Conservation (phyloP, 2,113 vertebrate species). For the Gymnobelideus leadbeateri region DNA sequence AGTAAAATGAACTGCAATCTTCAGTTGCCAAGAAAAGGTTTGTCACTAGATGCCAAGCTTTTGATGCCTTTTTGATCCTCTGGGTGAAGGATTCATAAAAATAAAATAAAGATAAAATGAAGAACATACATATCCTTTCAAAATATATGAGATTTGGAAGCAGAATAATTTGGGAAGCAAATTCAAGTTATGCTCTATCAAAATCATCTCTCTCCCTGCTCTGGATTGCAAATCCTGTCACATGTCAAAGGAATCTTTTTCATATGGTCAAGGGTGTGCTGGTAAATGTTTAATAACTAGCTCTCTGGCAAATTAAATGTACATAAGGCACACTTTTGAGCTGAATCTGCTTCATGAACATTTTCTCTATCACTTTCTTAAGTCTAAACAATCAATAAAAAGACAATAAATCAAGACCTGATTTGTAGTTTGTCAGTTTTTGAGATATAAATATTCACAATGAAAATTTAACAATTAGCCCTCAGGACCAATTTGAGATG, state of each 20-base stretch:
- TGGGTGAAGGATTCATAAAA: background rate
- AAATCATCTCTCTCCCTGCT: background rate
- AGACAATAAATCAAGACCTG: background rate
- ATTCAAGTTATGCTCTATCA: background rate
- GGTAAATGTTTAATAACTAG: background rate
- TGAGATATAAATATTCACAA: background rate
- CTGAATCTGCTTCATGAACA: background rate
- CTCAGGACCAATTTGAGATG: background rate
- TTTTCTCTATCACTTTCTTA: background rate
- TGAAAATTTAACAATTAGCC: background rate
- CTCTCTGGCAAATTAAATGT: background rate
- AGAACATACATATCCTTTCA: background rate
- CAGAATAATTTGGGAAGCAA: background rate
- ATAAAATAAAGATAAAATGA: slow-evolving; percentile 24
- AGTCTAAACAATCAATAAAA: background rate
- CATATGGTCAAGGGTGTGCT: background rate
- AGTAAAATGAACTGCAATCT: background rate
- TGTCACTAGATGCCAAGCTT: background rate
- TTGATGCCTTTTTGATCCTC: background rate
- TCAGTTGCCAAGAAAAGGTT: background rate
- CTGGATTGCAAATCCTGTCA: background rate
- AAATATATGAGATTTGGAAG: background rate
- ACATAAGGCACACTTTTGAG: background rate
- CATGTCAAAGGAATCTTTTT: background rate
- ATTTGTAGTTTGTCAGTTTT: background rate